Percentiles rank a stretch among this genome's conserved stretches.
These are phyloP conservation scores for Anoplopoma fimbria DNA, from an alignment of 2,113 vertebrate species.

Conservation along the genomic window DNA sequence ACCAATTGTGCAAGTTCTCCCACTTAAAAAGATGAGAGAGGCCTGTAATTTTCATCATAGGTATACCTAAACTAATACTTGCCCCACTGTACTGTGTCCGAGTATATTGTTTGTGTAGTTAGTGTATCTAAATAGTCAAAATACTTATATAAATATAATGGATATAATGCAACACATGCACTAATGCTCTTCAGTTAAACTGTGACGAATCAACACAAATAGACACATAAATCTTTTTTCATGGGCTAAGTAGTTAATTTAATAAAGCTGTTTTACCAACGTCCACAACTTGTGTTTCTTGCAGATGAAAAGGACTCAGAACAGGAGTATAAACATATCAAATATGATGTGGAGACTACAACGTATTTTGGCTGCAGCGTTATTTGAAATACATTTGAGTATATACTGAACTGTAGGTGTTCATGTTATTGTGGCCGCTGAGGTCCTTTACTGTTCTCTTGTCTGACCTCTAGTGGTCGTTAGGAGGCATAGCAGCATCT, in stretches of 20 bases:
- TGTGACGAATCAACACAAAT: neutral
- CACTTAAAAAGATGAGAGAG: no score
- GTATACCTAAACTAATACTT: no score
- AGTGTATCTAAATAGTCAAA: neutral
- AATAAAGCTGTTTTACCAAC: neutral
- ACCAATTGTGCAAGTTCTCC: no score
- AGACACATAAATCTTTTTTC: neutral
- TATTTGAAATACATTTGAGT: neutral
- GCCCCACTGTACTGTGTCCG: no score
- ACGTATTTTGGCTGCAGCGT: neutral
- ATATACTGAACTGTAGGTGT: neutral
- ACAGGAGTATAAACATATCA: no score
- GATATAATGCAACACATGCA: neutral
- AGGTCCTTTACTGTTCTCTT: neutral
- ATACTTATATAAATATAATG: neutral
- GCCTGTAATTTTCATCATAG: no score
- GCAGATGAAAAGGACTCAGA: no score
- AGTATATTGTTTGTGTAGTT: neutral
- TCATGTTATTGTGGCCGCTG: neutral
- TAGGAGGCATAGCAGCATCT: neutral
- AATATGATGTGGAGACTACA: no score
- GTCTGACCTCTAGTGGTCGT: slow-evolving; percentile 38
- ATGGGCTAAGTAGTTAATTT: neutral
- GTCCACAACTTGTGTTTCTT: neutral
- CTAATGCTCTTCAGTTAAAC: neutral